phyloP scores from a whole-genome alignment of 1,140 invertebrate species.

The Nylanderia fulva region DNA sequence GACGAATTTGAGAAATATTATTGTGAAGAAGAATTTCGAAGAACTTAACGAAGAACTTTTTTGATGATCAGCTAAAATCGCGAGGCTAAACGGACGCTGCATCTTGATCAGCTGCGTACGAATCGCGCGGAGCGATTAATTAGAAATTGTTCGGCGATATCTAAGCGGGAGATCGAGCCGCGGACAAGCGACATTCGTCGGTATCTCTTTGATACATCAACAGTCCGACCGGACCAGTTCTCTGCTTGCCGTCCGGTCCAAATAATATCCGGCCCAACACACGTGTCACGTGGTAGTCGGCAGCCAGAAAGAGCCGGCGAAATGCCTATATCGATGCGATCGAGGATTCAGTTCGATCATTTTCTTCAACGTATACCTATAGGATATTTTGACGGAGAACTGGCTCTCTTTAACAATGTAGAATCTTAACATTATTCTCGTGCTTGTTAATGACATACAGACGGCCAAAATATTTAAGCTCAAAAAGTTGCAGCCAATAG shows the following conservation, averaged over 20 bases:
- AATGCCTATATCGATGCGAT: constrained; percentile 25
- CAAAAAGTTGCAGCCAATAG: background rate
- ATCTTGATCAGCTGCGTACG: constrained; percentile 19
- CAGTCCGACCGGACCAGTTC: constrained; percentile 79
- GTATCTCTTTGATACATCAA: constrained; percentile 82
- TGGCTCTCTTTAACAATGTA: background rate
- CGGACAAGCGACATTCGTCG: constrained; percentile 70
- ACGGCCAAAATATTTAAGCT: background rate
- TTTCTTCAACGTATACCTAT: background rate
- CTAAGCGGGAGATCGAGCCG: constrained; percentile 59
- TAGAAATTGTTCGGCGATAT: constrained; percentile 82
- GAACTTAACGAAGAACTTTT: background rate
- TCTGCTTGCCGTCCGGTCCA: constrained; percentile 67
- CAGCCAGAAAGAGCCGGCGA: background rate
- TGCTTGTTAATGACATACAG: constrained; percentile 1
- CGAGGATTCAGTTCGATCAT: constrained; percentile 7
- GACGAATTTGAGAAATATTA: background rate
- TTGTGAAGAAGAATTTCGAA: background rate
- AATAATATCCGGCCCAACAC: constrained; percentile 71
- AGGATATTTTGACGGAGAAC: constrained; percentile 13
- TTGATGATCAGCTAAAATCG: background rate
- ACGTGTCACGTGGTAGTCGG: constrained; percentile 55
- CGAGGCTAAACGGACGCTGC: constrained; percentile 39
- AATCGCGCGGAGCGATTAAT: constrained; percentile 76
- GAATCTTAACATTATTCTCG: background rate